Base-by-base conservation (phyloP, 2,797 vertebrate genomes). In the Manis crassicaudata region DNA sequence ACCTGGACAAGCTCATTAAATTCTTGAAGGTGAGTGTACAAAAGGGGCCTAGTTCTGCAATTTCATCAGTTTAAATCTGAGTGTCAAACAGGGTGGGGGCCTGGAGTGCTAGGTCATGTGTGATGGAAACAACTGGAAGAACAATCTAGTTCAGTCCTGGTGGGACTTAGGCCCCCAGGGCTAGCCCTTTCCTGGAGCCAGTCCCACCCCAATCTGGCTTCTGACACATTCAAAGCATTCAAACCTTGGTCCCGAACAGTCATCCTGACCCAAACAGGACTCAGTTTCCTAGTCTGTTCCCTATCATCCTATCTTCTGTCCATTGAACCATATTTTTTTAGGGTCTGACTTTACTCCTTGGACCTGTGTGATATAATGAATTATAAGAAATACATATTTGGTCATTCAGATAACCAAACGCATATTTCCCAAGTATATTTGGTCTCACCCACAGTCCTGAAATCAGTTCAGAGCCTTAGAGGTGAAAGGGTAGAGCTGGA, bases 1-100 rank as follows among this genome's bases (percentile, higher is more conserved):
- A 97, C 95, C 90, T 86, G 95, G 96, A 97, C 1, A 76, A 98
- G 93, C 97, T 98, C 96, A 97, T 98, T 98, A 97, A 50, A 96
- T 97, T 97, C n/a, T 88, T 97, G 97, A 98, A 98, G 97, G 98
- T 98, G 97, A 98, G 87, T 94, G 90, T 97, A 94, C 79, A 96
- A 96, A 98, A 97, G 87, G 86, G 29, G 7, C 91, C 85, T 87
- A 63, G 29, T 95, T 97, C 88, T 86, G 94, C 95, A 96, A 58
- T 87, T 75, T 23, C 32, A 79, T 77, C 97, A 52, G 73, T 94
- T 91, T 86, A 94, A 97, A 97, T 67, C 35, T 25, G 1, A 73
- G 14, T 73, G 70, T 81, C 54, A 52, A 87, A 63, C 25, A 63
- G 50, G 6, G 10, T 72, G 37, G 72, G 52, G 65, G 6, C 6